These are phyloP conservation scores for Andrena flavipes DNA, from an alignment of 2,888 invertebrate genomes.

Conservation along the genomic window DNA sequence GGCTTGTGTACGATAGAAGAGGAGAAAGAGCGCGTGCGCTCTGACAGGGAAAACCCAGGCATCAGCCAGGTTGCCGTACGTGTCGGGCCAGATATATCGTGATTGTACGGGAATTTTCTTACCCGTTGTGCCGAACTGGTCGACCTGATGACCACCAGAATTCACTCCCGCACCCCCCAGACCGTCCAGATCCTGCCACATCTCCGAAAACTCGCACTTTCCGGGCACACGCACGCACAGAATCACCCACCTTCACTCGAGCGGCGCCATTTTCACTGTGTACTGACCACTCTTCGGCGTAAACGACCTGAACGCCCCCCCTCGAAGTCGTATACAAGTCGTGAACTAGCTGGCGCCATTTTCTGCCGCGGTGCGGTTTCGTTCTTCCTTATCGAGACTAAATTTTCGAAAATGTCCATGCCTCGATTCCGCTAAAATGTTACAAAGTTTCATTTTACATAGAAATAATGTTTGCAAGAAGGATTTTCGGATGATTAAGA, in stretches of 20 bases:
- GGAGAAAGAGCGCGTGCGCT: conserved; percentile 65
- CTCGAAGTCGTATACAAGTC: background rate
- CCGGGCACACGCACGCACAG: conserved; percentile 72
- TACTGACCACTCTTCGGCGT: conserved; percentile 58
- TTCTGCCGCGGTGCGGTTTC: background rate
- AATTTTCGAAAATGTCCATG: background rate
- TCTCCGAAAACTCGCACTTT: conserved; percentile 74
- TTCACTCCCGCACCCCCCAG: conserved; percentile 80
- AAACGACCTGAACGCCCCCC: conserved; percentile 42
- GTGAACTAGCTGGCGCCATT: conserved; percentile 14
- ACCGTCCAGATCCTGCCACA: conserved; percentile 83
- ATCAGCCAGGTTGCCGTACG: conserved; percentile 40
- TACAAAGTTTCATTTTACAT: background rate
- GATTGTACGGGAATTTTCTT: conserved; percentile 51
- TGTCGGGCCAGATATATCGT: background rate
- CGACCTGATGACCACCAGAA: conserved; percentile 81
- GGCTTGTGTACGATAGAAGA: conserved; percentile 45
- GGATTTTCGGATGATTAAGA: no score
- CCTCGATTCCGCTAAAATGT: background rate
- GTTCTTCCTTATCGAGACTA: background rate
- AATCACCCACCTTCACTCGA: conserved; percentile 77
- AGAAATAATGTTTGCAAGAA: no score
- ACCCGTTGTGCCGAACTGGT: conserved; percentile 82
- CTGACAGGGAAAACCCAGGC: conserved; percentile 54
- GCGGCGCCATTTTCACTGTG: conserved; percentile 82